Conservation (phyloP, 2,888 invertebrate genomes). For the Pemphredon lugubris region DNA sequence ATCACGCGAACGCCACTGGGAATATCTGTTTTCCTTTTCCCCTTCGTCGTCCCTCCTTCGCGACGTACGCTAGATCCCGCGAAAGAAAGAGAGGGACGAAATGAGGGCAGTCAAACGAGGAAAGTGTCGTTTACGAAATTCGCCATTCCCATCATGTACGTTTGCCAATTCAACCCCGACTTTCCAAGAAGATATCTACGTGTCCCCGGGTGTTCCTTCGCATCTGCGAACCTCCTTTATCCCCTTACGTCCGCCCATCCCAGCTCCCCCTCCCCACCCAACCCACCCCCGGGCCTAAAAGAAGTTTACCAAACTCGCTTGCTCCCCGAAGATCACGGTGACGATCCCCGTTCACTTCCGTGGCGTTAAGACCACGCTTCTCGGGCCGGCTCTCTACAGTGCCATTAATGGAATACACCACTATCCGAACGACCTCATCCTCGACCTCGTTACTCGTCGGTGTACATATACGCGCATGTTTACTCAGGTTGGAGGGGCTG, state of each 20-base stretch:
- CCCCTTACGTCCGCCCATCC: too few species aligned
- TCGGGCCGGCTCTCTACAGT: conserved; percentile 29
- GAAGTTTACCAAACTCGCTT: conserved; percentile 59
- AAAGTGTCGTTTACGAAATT: not conserved
- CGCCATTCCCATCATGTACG: too few species aligned
- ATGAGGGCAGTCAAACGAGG: too few species aligned
- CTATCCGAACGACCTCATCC: conserved; percentile 63
- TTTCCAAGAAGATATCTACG: not conserved
- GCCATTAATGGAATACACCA: conserved; percentile 64
- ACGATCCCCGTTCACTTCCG: not conserved
- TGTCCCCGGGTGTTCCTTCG: not conserved
- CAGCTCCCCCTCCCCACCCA: not conserved
- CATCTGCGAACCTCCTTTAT: too few species aligned
- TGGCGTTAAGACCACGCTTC: conserved; percentile 3
- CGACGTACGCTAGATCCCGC: not conserved
- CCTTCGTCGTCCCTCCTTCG: not conserved
- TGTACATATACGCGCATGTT: conserved; percentile 57
- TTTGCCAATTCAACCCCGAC: not conserved
- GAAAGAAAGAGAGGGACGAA: not conserved
- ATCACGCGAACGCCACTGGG: too few species aligned
- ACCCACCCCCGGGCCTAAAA: not conserved
- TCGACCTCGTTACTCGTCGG: conserved; percentile 62
- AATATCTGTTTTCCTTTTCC: too few species aligned
- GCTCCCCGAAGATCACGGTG: conserved; percentile 49
- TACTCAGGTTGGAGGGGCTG: conserved; percentile 48